Evolutionary conservation across 2,797 vertebrate genomes (phyloP).

Genomic region (Glyptemys insculpta): DNA sequence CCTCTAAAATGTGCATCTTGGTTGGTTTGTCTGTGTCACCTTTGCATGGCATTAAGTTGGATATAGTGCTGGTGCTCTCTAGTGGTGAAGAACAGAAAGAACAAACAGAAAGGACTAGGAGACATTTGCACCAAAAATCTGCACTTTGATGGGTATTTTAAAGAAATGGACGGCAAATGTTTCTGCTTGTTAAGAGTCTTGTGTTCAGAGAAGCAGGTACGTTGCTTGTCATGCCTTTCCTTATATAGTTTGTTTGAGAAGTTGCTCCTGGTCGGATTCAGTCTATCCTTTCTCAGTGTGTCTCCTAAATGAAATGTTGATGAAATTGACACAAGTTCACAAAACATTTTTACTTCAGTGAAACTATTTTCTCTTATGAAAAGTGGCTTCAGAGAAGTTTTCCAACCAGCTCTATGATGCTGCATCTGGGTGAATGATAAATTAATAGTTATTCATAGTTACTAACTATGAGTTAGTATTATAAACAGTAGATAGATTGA

Average conservation of each 20-base stretch:
- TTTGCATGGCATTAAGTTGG: not conserved
- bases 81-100: not conserved
- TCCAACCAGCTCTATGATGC: not conserved
- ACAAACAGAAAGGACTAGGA: not conserved
- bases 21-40: not conserved
- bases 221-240: fast-evolving
- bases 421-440: not conserved
- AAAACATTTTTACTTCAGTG: not conserved
- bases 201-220: fast-evolving
- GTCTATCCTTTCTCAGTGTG: not conserved
- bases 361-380: not conserved
- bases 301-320: not conserved
- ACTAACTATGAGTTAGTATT: not conserved
- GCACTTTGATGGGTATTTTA: not conserved
- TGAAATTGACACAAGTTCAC: not conserved
- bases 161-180: not conserved
- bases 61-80: not conserved
- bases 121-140: fast-evolving
- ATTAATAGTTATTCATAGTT: not conserved
- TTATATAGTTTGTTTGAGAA: not conserved
- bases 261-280: not conserved
- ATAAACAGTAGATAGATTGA: not conserved
- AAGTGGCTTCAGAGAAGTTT: not conserved
- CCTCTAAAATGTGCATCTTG: not conserved
- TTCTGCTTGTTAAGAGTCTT: fast-evolving